Conservation (phyloP, 1,140 invertebrate species). For the Eubasilissa regina region DNA sequence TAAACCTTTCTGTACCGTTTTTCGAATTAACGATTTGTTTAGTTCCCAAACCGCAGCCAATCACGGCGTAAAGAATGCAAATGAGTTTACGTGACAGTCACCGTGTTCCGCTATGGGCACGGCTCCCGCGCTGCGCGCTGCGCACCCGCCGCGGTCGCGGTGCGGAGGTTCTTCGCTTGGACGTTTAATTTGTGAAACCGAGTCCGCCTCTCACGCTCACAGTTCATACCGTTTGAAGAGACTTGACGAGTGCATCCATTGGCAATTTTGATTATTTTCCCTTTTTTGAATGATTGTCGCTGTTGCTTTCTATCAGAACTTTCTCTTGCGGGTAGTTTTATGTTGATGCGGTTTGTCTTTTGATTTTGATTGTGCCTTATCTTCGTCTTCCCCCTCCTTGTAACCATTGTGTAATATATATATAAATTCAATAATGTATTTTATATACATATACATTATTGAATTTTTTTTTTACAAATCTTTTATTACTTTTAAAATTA, state of each 20-base stretch:
- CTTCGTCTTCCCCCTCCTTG: too few relatives aligned
- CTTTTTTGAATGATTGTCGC: slow-evolving; percentile 9
- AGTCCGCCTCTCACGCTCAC: slow-evolving; percentile 31
- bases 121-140: not conserved
- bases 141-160: too few relatives aligned
- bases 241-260: slow-evolving; percentile 30
- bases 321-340: slow-evolving; percentile 13
- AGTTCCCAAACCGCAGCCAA: slow-evolving; percentile 28
- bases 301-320: slow-evolving; percentile 5
- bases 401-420: too few relatives aligned
- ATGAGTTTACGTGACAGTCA: slow-evolving; percentile 29
- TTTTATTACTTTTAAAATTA: too few relatives aligned
- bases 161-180: not conserved
- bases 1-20: not conserved
- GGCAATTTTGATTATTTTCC: slow-evolving; percentile 18
- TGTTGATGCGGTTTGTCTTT: too few relatives aligned
- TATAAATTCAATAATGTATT: too few relatives aligned
- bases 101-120: slow-evolving; percentile 8
- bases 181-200: slow-evolving; percentile 14
- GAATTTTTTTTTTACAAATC: too few relatives aligned
- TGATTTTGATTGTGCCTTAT: not conserved
- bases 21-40: slow-evolving; percentile 11
- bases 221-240: slow-evolving; percentile 20
- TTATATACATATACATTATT: too few relatives aligned
- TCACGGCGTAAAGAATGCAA: slow-evolving; percentile 9